Evolutionary conservation across 2,888 invertebrate species (phyloP).

Genomic region (Eumerus sabulonum): DNA sequence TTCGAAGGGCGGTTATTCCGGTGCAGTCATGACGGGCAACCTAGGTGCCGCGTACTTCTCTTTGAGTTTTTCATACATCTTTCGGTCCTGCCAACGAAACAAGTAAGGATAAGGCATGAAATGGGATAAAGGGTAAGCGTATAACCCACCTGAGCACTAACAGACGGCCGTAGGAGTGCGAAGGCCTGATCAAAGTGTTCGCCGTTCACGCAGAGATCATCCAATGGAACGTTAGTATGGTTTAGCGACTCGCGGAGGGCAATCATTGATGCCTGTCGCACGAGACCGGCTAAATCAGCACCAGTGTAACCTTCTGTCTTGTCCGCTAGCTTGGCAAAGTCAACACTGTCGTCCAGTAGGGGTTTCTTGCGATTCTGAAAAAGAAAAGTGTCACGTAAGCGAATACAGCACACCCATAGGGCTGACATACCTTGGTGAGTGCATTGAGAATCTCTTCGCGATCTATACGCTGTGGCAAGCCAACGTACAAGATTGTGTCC

Average conservation of each 20-base stretch:
- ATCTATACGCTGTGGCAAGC: slow-evolving; percentile 89
- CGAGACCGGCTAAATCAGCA: slow-evolving; percentile 94
- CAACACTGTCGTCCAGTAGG: slow-evolving; percentile 86
- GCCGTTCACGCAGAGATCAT: slow-evolving; percentile 82
- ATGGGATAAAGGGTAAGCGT: not conserved
- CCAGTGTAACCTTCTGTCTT: slow-evolving; percentile 91
- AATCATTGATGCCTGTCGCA: slow-evolving; percentile 91
- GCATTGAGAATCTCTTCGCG: slow-evolving; percentile 93
- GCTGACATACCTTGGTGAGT: slow-evolving; percentile 86
- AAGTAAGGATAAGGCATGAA: slow-evolving; percentile 62
- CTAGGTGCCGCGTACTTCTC: slow-evolving; percentile 82
- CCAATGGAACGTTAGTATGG: slow-evolving; percentile 78
- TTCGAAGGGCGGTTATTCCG: too few relatives aligned
- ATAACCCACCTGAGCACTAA: slow-evolving; percentile 86
- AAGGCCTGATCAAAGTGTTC: slow-evolving; percentile 90
- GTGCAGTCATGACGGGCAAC: slow-evolving; percentile 38
- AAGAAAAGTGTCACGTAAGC: slow-evolving; percentile 25
- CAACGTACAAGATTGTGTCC: slow-evolving; percentile 94
- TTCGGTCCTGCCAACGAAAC: slow-evolving; percentile 81
- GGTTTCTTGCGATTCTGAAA: slow-evolving; percentile 89
- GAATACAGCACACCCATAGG: too few relatives aligned
- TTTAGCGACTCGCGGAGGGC: slow-evolving; percentile 88
- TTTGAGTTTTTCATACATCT: slow-evolving; percentile 87
- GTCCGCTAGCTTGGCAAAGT: slow-evolving; percentile 85
- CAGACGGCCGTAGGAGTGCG: slow-evolving; percentile 91